Percentiles rank a stretch among this genome's conserved stretches.
Evolutionary conservation across 2,888 invertebrate genomes (phyloP).

Genomic region (Oscheius sp.): DNA sequence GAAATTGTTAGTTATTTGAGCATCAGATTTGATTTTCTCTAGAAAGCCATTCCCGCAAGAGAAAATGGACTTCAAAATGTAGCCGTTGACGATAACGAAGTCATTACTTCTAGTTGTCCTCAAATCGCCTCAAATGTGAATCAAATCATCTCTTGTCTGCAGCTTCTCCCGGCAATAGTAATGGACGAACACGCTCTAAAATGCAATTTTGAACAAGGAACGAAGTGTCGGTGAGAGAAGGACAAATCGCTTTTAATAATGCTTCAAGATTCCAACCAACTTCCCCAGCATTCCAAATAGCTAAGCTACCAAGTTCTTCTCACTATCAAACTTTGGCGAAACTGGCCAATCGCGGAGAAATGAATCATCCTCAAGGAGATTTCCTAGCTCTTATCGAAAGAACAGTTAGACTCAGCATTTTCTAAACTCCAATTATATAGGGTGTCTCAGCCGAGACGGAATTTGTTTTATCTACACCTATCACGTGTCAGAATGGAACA

Average conservation of each 20-base stretch:
- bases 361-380: constrained; percentile 40
- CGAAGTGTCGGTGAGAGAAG: constrained; percentile 32
- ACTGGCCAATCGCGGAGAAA: constrained; percentile 34
- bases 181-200: constrained; percentile 37
- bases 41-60: neutral
- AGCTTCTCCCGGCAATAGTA: constrained; percentile 35
- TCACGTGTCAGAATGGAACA: constrained; percentile 61
- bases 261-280: constrained; percentile 38
- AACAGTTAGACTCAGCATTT: constrained; percentile 26
- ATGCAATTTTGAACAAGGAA: constrained; percentile 44
- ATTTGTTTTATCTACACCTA: constrained; percentile 54
- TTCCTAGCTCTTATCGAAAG: constrained; percentile 55
- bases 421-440: neutral
- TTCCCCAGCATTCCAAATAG: constrained; percentile 36
- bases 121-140: constrained; percentile 32
- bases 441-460: too few species aligned
- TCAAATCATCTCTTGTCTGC: constrained; percentile 44
- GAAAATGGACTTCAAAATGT: constrained; percentile 20
- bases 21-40: neutral
- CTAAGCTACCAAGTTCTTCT: constrained; percentile 36
- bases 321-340: constrained; percentile 40
- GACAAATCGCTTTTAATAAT: neutral
- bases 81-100: neutral
- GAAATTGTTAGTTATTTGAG: neutral
- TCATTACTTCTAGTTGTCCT: constrained; percentile 27